These are phyloP conservation scores for Panopea generosa DNA, from an alignment of 2,888 invertebrate species.

Conservation along the genomic window DNA sequence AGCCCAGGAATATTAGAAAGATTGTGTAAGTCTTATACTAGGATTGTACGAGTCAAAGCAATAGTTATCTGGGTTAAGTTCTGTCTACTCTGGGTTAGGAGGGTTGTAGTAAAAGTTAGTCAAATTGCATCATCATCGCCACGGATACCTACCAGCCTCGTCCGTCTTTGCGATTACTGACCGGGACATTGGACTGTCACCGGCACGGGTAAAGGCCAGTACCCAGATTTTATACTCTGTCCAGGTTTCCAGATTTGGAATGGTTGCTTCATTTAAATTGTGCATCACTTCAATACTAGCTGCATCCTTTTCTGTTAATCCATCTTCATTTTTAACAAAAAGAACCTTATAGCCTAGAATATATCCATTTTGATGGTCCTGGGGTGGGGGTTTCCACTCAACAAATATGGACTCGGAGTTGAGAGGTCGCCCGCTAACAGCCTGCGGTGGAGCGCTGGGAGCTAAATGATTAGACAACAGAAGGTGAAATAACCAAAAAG, in stretches of 20 bases:
- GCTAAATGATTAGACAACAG: slow-evolving; percentile 87
- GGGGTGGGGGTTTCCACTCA: slow-evolving; percentile 96
- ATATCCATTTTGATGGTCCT: slow-evolving; percentile 94
- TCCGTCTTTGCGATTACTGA: slow-evolving; percentile 97
- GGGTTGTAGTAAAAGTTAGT: no score
- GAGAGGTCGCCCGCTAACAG: slow-evolving; percentile 94
- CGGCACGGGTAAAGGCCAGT: slow-evolving; percentile 97
- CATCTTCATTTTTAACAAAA: slow-evolving; percentile 85
- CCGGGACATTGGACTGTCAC: slow-evolving; percentile 96
- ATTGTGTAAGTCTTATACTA: no score
- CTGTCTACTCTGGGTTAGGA: no score
- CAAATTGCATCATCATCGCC: slow-evolving; percentile 34
- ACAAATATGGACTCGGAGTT: slow-evolving; percentile 94
- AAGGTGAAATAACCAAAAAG: slow-evolving; percentile 59
- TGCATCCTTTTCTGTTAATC: slow-evolving; percentile 88
- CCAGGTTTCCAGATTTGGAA: slow-evolving; percentile 97
- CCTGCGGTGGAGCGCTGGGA: slow-evolving; percentile 98
- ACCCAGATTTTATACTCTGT: slow-evolving; percentile 99
- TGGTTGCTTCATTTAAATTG: slow-evolving; percentile 87
- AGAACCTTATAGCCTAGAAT: slow-evolving; percentile 81
- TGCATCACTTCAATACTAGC: slow-evolving; percentile 77
- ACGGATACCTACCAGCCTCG: slow-evolving; percentile 96
- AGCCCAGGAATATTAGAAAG: no score
- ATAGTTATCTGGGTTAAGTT: no score
- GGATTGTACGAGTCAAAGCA: no score